Evolutionary conservation across 2,797 vertebrate genomes (phyloP).

Genomic region (Anguilla megastoma): DNA sequence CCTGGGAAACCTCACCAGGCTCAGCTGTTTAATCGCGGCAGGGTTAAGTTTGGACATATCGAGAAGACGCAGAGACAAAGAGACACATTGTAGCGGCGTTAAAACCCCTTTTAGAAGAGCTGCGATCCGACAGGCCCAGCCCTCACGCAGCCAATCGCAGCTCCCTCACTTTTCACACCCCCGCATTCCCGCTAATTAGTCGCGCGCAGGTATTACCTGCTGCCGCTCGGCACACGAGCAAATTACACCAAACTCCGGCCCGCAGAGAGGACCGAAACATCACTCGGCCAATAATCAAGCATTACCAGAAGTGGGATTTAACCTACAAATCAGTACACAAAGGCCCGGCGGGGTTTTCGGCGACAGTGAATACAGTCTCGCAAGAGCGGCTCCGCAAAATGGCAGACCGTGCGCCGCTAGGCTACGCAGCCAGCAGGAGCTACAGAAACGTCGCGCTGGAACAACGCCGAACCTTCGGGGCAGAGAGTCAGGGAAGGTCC

Average conservation of each 20-base stretch:
- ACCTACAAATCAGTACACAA: slow-evolving; percentile 25
- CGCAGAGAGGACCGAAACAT: slow-evolving; percentile 15
- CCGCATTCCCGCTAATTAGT: slow-evolving; percentile 57
- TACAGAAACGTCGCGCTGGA: background rate
- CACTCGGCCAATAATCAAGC: slow-evolving; percentile 14
- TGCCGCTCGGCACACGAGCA: slow-evolving; percentile 26
- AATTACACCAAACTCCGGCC: background rate
- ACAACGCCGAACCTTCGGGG: background rate
- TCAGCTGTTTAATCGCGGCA: background rate
- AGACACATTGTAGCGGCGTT: background rate
- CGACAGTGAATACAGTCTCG: background rate
- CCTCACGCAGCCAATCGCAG: background rate
- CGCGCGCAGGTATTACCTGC: slow-evolving; percentile 40
- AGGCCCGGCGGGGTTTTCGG: slow-evolving; percentile 2
- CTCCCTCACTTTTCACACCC: slow-evolving; percentile 44
- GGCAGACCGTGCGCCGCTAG: background rate
- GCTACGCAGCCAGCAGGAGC: too few species aligned
- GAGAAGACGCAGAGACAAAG: slow-evolving; percentile 3
- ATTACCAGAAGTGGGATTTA: background rate
- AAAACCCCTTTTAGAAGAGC: background rate
- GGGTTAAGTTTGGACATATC: background rate
- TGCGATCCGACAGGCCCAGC: background rate
- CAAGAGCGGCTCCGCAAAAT: background rate
- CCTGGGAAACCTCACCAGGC: too few species aligned
- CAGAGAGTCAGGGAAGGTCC: background rate